Percentiles rank a stretch among this genome's conserved stretches.
Evolutionary conservation across 1,140 invertebrate genomes (phyloP).

Genomic region (Diachasma alloeum): DNA sequence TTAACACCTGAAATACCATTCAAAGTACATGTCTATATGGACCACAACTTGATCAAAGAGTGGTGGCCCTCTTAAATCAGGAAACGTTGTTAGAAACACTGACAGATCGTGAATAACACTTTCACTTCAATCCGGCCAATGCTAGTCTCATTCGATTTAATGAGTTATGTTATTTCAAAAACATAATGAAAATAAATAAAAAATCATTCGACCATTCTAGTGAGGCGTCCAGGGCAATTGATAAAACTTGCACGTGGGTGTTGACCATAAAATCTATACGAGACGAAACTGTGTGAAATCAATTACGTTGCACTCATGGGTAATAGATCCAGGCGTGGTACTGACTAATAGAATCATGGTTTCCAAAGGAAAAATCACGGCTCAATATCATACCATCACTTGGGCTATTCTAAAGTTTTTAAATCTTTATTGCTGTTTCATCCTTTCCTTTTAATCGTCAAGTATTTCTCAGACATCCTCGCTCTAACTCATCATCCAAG

Average conservation of each 20-base stretch:
- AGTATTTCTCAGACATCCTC: background rate
- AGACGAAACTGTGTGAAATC: conserved; percentile 24
- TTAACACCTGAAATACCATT: background rate
- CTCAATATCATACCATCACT: background rate
- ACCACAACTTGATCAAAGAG: background rate
- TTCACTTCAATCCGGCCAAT: conserved; percentile 16
- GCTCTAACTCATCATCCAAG: background rate
- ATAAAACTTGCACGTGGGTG: conserved; percentile 7
- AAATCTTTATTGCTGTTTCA: conserved; percentile 7
- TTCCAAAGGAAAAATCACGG: background rate
- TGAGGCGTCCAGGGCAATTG: background rate
- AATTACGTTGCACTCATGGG: conserved; percentile 20
- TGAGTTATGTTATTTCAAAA: background rate
- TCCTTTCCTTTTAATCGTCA: background rate
- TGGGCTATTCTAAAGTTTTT: background rate
- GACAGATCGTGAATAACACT: conserved; percentile 14
- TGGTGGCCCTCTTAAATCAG: conserved; percentile 6
- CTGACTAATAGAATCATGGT: conserved; percentile 22
- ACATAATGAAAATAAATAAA: background rate
- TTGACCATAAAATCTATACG: conserved; percentile 21
- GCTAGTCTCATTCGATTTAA: background rate
- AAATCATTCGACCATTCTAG: conserved; percentile 9
- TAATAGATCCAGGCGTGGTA: conserved; percentile 24
- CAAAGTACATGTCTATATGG: conserved; percentile 43
- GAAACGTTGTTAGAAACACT: conserved; percentile 16